phyloP scores from a whole-genome alignment of 2,113 vertebrate species.

The Heteronetta atricapilla region DNA sequence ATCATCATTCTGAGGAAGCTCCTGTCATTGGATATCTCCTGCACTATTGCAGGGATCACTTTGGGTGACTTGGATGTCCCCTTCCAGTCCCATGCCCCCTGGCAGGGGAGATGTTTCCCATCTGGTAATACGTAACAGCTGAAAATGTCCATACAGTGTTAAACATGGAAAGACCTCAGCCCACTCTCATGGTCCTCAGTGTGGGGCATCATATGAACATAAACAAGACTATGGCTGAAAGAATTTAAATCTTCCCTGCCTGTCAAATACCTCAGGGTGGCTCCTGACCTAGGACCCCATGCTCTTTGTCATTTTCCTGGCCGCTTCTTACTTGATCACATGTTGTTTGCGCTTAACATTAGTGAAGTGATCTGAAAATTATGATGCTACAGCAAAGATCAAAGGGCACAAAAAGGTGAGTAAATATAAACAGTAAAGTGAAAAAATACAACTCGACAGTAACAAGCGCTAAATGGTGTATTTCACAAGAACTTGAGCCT shows the following conservation, averaged over 20 bases:
- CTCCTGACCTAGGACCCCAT: background rate
- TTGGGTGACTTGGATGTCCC: background rate
- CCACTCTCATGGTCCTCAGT: background rate
- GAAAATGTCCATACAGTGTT: background rate
- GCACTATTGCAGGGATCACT: background rate
- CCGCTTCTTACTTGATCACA: rapidly evolving
- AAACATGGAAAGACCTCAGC: background rate
- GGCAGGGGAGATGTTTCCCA: background rate
- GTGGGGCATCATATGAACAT: background rate
- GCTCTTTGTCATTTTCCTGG: background rate
- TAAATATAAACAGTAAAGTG: constrained; percentile 31
- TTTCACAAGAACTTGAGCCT: background rate
- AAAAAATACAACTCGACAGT: constrained; percentile 14
- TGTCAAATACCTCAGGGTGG: background rate
- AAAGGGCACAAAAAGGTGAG: constrained; percentile 8
- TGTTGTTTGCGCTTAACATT: background rate
- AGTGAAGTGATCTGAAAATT: background rate
- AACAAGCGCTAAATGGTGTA: background rate
- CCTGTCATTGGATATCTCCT: background rate
- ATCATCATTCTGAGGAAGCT: background rate
- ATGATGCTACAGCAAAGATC: background rate
- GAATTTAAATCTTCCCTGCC: background rate
- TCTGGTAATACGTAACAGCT: background rate
- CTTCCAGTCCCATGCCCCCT: background rate
- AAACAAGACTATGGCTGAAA: background rate